Base-by-base conservation (phyloP, 2,888 invertebrate genomes). In the Drosophila tanythrix region DNA sequence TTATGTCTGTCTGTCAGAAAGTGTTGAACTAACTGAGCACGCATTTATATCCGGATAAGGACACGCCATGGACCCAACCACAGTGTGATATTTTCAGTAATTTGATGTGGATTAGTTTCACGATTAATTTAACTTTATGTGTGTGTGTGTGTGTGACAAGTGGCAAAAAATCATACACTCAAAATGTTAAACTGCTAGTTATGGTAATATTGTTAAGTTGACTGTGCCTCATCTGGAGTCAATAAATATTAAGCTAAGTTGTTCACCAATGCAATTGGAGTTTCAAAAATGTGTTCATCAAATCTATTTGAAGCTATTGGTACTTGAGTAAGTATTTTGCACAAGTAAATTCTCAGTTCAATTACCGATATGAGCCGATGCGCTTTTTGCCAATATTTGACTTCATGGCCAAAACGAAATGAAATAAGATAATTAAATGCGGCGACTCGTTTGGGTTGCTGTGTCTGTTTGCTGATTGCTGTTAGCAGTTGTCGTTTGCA, bases 101-200 rank as follows among this genome's bases (percentile, higher is more conserved):
- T 81, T 84, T 75, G 60, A 51, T 73, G 65, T 65, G 88, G 88
- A 77, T 83, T 77, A 87, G 72, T 74, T 70, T 53, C 59, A 80
- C 74, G 76, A 88, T 83, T 88, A 77, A 80, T 80, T 72, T 64
- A 69, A 72, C 60, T 74, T 35, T 29, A 46, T 52, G 21, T 21
- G 21, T 21, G 21, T 21, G 21, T 21, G 27, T 57, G n/a, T 18
- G 25, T 40, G 21, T 21, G 5, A 18, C 48, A 15, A 13, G 15
- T 15, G 48, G 8, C 0, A 25, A 25, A 48, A 15, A 7, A 27
- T 13, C n/a, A 10, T 10, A n/a, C n/a, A n/a, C n/a, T n/a, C 10
- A 10, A 40, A 40, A 7, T 8, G 18, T 38, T 38, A 38, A 8
- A n/a, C n/a, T 40, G n/a, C n/a, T n/a, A 11, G 40, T 5, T 43